A percentile compares a stretch with the other conserved stretches of the same genome.
phyloP scores from a whole-genome alignment of 2,888 invertebrate species.

The Autographa pulchrina region DNA sequence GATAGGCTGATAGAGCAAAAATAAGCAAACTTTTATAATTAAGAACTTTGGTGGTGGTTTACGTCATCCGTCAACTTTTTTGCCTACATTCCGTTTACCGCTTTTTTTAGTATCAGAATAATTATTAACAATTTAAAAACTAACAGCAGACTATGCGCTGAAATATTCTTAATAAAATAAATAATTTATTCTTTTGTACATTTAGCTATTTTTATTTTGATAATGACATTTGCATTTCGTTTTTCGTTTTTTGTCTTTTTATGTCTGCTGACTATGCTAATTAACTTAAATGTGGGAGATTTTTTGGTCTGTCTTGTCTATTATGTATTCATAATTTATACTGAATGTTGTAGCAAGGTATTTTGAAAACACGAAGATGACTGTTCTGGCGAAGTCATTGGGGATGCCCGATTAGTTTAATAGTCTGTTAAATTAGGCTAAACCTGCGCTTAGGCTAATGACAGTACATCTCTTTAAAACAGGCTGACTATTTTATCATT shows the following conservation, averaged over 20 bases:
- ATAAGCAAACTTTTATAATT: no score
- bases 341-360: no score
- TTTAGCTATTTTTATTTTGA: not conserved
- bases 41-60: no score
- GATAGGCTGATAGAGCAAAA: no score
- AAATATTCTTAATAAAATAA: not conserved
- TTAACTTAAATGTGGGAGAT: not conserved
- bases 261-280: conserved; percentile 1
- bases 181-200: not conserved
- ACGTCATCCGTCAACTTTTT: not conserved
- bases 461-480: no score
- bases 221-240: conserved; percentile 1
- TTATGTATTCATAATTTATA: not conserved
- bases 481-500: no score
- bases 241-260: not conserved
- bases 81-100: not conserved
- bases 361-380: no score
- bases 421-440: no score
- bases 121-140: not conserved
- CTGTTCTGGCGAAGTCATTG: no score
- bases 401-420: no score
- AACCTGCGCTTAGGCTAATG: no score
- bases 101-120: not conserved
- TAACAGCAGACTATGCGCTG: not conserved
- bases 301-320: not conserved